Conservation (phyloP, 2,888 invertebrate species). For the Nemoura dubitans region DNA sequence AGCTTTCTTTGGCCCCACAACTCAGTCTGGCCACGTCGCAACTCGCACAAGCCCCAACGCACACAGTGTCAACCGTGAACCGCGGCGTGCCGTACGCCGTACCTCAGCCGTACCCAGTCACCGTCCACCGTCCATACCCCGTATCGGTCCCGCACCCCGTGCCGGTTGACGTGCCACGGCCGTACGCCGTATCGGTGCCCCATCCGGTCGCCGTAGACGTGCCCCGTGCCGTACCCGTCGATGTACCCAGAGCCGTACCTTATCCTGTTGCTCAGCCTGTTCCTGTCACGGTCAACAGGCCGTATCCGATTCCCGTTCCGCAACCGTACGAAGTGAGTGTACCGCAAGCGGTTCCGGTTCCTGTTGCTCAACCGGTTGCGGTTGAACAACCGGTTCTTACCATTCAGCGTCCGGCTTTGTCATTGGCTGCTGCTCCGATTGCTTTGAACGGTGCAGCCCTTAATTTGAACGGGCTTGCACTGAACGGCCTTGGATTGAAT, state of each 20-base stretch:
- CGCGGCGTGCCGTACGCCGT: slow-evolving; percentile 65
- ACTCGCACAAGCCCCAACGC: neutral
- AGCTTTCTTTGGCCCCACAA: neutral
- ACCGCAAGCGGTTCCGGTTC: slow-evolving; percentile 65
- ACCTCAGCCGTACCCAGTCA: slow-evolving; percentile 65
- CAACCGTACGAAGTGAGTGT: slow-evolving; percentile 66
- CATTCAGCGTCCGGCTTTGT: neutral
- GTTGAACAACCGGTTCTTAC: neutral
- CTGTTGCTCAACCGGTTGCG: slow-evolving; percentile 58
- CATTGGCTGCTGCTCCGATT: neutral
- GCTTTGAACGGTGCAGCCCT: neutral
- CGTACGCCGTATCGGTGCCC: slow-evolving; percentile 62
- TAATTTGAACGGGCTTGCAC: neutral
- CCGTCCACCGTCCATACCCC: slow-evolving; percentile 60
- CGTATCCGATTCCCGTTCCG: slow-evolving; percentile 64
- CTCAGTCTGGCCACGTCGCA: neutral
- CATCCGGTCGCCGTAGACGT: slow-evolving; percentile 59
- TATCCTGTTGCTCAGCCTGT: slow-evolving; percentile 66
- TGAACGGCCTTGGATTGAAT: neutral
- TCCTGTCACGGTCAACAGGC: slow-evolving; percentile 66
- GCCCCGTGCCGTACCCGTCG: slow-evolving; percentile 62
- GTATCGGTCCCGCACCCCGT: slow-evolving; percentile 55
- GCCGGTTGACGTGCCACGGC: slow-evolving; percentile 63
- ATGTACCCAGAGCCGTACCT: slow-evolving; percentile 61
- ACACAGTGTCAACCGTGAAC: slow-evolving; percentile 58